A percentile compares a stretch with the other conserved stretches of the same genome.
Evolutionary conservation across 2,797 vertebrate genomes (phyloP).

Genomic region (Gadopsis bispinosus): DNA sequence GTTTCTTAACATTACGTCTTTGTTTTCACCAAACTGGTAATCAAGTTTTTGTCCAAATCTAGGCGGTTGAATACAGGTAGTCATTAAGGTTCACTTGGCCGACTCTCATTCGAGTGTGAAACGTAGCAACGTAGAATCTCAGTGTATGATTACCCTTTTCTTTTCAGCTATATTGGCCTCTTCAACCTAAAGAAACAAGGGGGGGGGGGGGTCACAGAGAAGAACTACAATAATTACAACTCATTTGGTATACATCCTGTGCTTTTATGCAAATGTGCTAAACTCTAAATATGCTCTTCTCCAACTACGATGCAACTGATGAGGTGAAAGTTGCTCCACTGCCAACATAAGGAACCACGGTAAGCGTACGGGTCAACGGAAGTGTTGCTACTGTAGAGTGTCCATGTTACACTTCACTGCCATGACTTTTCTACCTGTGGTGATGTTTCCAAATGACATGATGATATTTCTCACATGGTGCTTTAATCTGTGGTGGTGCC

Average conservation of each 20-base stretch:
- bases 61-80: not conserved
- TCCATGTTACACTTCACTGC: not conserved
- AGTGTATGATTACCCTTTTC: not conserved
- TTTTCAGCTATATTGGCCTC: not conserved
- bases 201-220: not conserved
- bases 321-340: not conserved
- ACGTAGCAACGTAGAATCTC: not conserved
- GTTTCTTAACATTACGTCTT: not conserved
- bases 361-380: not conserved
- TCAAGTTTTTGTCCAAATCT: not conserved
- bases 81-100: not conserved
- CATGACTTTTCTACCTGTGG: not conserved
- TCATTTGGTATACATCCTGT: not conserved
- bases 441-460: not conserved
- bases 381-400: not conserved
- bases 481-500: not conserved
- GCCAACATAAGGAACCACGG: not conserved
- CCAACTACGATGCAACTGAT: not conserved
- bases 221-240: not conserved
- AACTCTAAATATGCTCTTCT: constrained; percentile 2
- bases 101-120: not conserved
- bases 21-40: not conserved
- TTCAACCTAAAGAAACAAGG: not conserved
- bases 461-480: not conserved
- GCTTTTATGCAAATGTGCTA: not conserved